Base-by-base conservation (phyloP, 2,888 invertebrate species). In the Augochlorella aurata region DNA sequence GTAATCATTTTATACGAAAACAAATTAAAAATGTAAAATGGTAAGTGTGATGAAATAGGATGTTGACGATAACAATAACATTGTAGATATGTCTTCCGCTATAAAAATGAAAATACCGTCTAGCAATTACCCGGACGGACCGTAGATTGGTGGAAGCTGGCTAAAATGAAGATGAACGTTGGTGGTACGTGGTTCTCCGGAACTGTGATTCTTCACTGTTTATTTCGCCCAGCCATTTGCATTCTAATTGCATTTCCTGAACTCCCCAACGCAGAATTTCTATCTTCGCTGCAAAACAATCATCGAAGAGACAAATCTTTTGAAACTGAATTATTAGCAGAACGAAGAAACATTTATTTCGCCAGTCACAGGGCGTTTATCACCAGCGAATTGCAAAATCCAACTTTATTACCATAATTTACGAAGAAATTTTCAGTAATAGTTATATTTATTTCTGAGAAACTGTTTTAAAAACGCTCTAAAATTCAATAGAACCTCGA, bases 141-240 rank as follows among this genome's bases (percentile, higher is more conserved):
- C 65, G 63, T 84, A 77, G 81, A 77, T 81, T 38, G 81, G 24
- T n/a, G n/a, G 58, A 50, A 61, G 21, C 44, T 16, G n/a, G 18
- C 61, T 54, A 66, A 81, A 61, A 68, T 85, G 77, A 81, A 84
- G 74, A 84, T 24, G 54, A 47, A 85, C 74, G 85, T 49, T 10
- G 38, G 21, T 38, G 12, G 71, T 58, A 72, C 63, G 63, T 72
- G 81, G 78, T 18, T 14, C 5, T n/a, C 10, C 10, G 47, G 29
- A n/a, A 45, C 50, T n/a, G 9, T 69, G 45, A 69, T 69, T 52
- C 49, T 50, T 79, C 78, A 63, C 14, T 24, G 47, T 70, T 77
- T 65, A 65, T 69, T 54, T 52, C 50, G 29, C 52, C 3, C 21
- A 29, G 47, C 18, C 38, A 44, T 77, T 79, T 77, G 77, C 79